A percentile compares a stretch with the other conserved stretches of the same genome.
These are phyloP conservation scores for Ennomos quercinarius DNA, from an alignment of 2,888 invertebrate genomes.

Conservation along the genomic window DNA sequence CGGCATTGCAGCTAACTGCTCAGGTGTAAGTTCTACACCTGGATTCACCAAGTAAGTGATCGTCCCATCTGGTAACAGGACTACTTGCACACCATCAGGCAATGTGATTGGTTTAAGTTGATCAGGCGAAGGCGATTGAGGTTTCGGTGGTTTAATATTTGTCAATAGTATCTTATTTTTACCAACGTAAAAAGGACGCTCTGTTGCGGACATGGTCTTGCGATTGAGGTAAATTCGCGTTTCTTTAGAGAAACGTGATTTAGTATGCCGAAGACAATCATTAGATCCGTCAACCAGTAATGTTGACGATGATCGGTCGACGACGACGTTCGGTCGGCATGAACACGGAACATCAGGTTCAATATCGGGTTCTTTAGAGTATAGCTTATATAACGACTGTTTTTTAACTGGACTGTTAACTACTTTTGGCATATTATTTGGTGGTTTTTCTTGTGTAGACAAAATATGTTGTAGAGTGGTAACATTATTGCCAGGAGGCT, in stretches of 20 bases:
- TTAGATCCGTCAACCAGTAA: slow-evolving; percentile 45
- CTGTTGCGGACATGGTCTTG: slow-evolving; percentile 40
- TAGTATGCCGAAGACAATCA: slow-evolving; percentile 27
- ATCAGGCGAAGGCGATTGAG: slow-evolving; percentile 2
- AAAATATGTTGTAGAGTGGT: too few species aligned
- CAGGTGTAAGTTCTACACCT: slow-evolving; percentile 27
- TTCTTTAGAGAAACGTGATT: slow-evolving; percentile 31
- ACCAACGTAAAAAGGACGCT: slow-evolving; percentile 64
- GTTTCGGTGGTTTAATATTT: slow-evolving; percentile 45
- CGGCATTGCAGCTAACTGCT: slow-evolving; percentile 26
- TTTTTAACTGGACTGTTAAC: not conserved
- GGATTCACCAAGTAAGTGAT: slow-evolving; percentile 34
- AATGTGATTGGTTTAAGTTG: slow-evolving; percentile 21
- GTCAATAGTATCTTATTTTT: slow-evolving; percentile 72
- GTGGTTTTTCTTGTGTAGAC: too few species aligned
- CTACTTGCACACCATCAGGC: slow-evolving; percentile 51
- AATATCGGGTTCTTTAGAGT: not conserved
- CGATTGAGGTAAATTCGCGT: slow-evolving; percentile 49
- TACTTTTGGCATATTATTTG: too few species aligned
- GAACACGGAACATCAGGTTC: slow-evolving; percentile 18
- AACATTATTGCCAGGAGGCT: too few species aligned
- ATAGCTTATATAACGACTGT: not conserved
- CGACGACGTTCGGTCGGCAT: slow-evolving; percentile 29
- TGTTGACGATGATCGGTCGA: slow-evolving; percentile 26
- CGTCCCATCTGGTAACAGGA: slow-evolving; percentile 48